Base-by-base conservation (phyloP, 2,797 vertebrate genomes). In the Macropus fuliginosus region DNA sequence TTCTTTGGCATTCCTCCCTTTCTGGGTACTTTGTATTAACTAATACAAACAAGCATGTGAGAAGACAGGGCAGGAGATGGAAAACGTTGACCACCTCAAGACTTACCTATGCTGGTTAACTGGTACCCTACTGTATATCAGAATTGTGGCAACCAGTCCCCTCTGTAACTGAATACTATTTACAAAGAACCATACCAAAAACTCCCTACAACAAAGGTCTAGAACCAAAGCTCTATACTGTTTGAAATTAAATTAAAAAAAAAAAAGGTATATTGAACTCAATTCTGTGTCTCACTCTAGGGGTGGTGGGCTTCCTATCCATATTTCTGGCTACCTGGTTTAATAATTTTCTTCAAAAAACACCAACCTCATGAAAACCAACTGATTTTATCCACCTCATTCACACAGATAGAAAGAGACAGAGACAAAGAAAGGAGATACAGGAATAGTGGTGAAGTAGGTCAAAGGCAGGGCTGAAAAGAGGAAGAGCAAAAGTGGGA, bases 181-280 rank as follows among this genome's bases (percentile, higher is more conserved):
- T 56, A 66, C 59, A 90, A 92, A 34, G 57, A 66, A 34, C 40
- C n/a, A 89, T 14, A 59, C 27, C 81, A 55, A 50, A 91, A 92
- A 52, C 27, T 40, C 24, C 59, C 94, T 29, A 93, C 94, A 94
- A 31, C 13, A 92, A 81, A 90, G 90, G 90, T 94, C 50, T 93
- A 92, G 94, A 94, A 93, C 89, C 93, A 55, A 56, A 93, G 92
- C 55, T 40, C 95, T 92, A 52, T 57, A 14, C 52, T 95, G 95
- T 95, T 94, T 66, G 94, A 93, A n/a, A 91, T 93, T 96, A 93
- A 95, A 93, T 6, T 6, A 52, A 52, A 52, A 52, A 89, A 93
- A 94, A 93, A 21, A 96, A 97, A 90, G 91, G 55, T 97, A 18
- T 92, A 5, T 94, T 97, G 95, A 91, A 89, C 54, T 50, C 97